phyloP scores from a whole-genome alignment of 2,797 vertebrate species.

The Gallinago nigripennis region DNA sequence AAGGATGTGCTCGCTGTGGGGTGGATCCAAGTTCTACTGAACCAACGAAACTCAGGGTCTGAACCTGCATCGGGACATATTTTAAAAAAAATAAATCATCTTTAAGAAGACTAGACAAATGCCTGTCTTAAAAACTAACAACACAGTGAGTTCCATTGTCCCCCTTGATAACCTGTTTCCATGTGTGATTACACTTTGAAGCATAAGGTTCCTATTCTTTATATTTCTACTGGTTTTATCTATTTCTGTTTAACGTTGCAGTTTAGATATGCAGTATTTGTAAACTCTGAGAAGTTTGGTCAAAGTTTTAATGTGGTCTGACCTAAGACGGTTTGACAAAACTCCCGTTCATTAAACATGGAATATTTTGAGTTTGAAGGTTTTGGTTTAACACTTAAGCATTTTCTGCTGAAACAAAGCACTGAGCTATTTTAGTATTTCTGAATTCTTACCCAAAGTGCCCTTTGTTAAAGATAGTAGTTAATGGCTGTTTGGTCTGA shows the following conservation, averaged over 20 bases:
- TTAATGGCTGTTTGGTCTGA: background rate
- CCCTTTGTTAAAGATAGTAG: background rate
- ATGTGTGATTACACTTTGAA: background rate
- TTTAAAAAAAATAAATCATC: background rate
- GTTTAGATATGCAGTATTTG: background rate
- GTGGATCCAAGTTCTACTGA: background rate
- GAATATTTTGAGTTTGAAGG: background rate
- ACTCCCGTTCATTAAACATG: background rate
- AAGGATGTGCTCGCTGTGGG: accelerated
- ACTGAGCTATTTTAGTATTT: background rate
- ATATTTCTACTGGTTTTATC: background rate
- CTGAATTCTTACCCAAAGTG: background rate
- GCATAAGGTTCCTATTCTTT: background rate
- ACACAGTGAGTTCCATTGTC: accelerated
- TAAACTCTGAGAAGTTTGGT: background rate
- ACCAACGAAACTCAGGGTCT: background rate
- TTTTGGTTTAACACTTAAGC: background rate
- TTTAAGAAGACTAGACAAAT: background rate
- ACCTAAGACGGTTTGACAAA: background rate
- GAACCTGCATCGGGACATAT: background rate
- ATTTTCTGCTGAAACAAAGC: background rate
- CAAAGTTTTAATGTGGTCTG: background rate
- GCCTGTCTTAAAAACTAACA: background rate
- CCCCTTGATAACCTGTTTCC: background rate
- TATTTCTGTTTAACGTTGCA: background rate